Percentiles rank a stretch among this genome's conserved stretches.
Conservation (phyloP, 2,888 invertebrate species). For the Tiphia femorata region DNA sequence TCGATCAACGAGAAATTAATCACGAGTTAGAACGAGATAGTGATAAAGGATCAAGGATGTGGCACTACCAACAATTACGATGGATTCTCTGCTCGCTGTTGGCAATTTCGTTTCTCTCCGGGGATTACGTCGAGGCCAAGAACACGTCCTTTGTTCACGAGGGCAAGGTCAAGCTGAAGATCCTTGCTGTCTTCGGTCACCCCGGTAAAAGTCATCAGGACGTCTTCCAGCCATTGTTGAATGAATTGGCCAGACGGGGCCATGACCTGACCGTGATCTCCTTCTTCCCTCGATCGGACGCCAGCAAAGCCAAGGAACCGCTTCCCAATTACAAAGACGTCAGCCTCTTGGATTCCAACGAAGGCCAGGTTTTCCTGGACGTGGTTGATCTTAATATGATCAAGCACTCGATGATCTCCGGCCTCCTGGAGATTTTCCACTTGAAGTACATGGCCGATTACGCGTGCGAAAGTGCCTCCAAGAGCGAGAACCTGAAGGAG, state of each 20-base stretch:
- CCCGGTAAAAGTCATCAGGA: constrained; percentile 80
- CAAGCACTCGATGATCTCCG: background rate
- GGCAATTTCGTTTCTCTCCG: background rate
- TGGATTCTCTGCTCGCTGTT: background rate
- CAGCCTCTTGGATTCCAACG: constrained; percentile 65
- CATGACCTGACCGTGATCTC: constrained; percentile 79
- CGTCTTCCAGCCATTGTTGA: constrained; percentile 74
- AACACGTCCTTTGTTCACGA: constrained; percentile 1
- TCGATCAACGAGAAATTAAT: no score
- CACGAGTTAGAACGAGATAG: no score
- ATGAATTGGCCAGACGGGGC: constrained; percentile 74
- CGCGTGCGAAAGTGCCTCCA: constrained; percentile 67
- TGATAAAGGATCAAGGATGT: no score
- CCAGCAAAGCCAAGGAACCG: constrained; percentile 61
- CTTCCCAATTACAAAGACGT: constrained; percentile 75
- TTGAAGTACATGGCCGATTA: constrained; percentile 58
- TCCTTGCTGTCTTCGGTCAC: constrained; percentile 77
- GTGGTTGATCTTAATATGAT: constrained; percentile 38
- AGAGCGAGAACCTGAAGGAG: constrained; percentile 40
- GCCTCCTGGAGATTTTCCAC: constrained; percentile 40
- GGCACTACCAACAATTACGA: background rate
- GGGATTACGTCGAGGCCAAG: background rate
- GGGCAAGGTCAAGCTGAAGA: constrained; percentile 58
- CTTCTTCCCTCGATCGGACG: constrained; percentile 70
- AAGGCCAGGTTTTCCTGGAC: constrained; percentile 48